phyloP scores from a whole-genome alignment of 92 coral and sea anemone genomes.

The Bergia sp. region DNA sequence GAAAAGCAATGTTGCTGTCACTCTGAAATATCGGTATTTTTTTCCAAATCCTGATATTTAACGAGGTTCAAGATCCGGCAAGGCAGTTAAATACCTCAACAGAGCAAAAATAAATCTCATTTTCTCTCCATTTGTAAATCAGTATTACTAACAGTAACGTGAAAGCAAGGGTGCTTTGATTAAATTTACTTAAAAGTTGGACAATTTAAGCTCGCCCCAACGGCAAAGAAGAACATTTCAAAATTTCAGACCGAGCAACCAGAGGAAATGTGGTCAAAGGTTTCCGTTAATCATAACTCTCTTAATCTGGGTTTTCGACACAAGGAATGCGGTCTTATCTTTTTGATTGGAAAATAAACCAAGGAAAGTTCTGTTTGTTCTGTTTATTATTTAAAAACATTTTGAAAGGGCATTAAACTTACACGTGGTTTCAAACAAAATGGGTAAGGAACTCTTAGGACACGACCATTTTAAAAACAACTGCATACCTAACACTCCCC shows the following conservation, averaged over 20 bases:
- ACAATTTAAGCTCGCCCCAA: background rate
- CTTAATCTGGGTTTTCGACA: constrained; percentile 47
- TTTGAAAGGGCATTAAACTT: background rate
- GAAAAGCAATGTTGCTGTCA: background rate
- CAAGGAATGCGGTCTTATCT: constrained; percentile 48
- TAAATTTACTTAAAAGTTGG: background rate
- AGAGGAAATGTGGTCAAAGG: constrained; percentile 39
- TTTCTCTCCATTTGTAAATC: background rate
- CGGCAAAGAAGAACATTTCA: background rate
- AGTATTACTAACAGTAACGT: background rate
- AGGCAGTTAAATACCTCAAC: background rate
- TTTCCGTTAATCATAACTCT: constrained; percentile 19
- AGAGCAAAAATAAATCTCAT: background rate
- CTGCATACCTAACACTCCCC: background rate
- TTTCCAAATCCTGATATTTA: background rate
- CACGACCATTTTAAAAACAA: background rate
- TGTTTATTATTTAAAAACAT: background rate
- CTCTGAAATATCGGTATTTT: background rate
- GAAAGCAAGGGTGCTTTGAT: background rate
- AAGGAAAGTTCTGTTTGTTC: constrained; percentile 31
- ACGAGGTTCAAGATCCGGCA: constrained; percentile 15
- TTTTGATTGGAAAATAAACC: constrained; percentile 45
- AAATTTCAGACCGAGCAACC: background rate
- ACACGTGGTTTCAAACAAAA: background rate
- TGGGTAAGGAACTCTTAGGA: background rate